Evolutionary conservation across 2,113 vertebrate genomes (phyloP), one percentile per base, ranked within the genome.

Genomic region (Parotia lawesii): DNA sequence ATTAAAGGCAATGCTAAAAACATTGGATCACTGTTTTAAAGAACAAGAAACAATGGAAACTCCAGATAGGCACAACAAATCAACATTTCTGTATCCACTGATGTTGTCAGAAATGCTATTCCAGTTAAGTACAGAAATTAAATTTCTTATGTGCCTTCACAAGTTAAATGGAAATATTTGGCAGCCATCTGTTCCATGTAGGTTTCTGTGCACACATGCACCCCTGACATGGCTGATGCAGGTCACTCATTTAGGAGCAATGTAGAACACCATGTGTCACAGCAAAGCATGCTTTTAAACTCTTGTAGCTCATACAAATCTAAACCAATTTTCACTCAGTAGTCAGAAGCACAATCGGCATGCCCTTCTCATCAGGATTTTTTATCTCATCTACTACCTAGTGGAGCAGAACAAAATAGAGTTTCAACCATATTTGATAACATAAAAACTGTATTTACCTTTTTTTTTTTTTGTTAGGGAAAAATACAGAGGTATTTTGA

Each of bases 211-310:
- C 78, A 79, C 45, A 62, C 12, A 22, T 28, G 35, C 35, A 91
- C 29, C 19, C 38, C 35, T 88, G 50, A 83, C 3, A 5, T 1
- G 3, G 20, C 62, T 0, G 4, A 67, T 27, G 72, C 51, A 80
- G 38, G 58, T 77, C 0, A 5, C 75, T 85, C 3, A 4, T 70
- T 92, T 54, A 86, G 76, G 44, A 4, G 15, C 19, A 54, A n/a
- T 76, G 51, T 57, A 84, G 80, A 90, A 60, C 50, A 64, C 47
- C 61, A 51, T 2, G 18, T 69, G 40, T 62, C 72, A 70, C 72
- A 86, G 66, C 4, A 84, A 48, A 88, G 16, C 28, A n/a, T 74
- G 27, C 48, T 91, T 89, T 91, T 67, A 82, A 85, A 93, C 23
- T 47, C 76, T 51, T 81, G 47, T 25, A 75, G 73, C n/a, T 81